These are phyloP conservation scores for Mormyrus iriodes DNA, from an alignment of 2,113 vertebrate species.

Conservation along the genomic window DNA sequence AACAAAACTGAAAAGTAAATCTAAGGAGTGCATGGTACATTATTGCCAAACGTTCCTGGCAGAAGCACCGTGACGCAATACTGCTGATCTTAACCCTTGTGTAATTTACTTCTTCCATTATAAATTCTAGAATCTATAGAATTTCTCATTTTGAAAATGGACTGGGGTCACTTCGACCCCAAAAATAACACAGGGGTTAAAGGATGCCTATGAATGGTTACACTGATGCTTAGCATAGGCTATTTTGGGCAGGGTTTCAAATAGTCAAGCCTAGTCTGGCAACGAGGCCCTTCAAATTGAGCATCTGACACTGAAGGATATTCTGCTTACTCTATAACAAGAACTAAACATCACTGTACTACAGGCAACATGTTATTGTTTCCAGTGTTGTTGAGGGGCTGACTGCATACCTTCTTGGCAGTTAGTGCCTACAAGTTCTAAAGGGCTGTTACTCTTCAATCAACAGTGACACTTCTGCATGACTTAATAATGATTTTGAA, in stretches of 20 bases:
- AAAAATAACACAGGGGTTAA: no score
- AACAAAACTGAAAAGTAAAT: neutral
- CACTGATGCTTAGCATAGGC: neutral
- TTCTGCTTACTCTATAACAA: neutral
- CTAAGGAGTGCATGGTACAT: neutral
- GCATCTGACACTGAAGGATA: neutral
- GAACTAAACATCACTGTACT: neutral
- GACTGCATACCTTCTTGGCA: neutral
- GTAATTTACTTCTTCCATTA: no score
- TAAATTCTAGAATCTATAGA: no score
- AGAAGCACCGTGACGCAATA: neutral
- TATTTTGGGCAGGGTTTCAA: neutral
- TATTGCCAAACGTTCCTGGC: neutral
- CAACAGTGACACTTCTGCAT: neutral
- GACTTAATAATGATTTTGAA: slow-evolving; percentile 2
- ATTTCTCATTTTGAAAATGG: no score
- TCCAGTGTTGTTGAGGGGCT: neutral
- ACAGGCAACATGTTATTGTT: neutral
- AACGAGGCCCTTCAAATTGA: neutral
- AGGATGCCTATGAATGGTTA: neutral
- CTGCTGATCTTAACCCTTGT: neutral
- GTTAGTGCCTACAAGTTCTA: neutral
- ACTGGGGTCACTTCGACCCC: no score
- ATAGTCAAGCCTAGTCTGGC: neutral
- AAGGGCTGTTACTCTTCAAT: slow-evolving; percentile 43